Conservation (phyloP, 2,888 invertebrate genomes). For the Tachina grossa region DNA sequence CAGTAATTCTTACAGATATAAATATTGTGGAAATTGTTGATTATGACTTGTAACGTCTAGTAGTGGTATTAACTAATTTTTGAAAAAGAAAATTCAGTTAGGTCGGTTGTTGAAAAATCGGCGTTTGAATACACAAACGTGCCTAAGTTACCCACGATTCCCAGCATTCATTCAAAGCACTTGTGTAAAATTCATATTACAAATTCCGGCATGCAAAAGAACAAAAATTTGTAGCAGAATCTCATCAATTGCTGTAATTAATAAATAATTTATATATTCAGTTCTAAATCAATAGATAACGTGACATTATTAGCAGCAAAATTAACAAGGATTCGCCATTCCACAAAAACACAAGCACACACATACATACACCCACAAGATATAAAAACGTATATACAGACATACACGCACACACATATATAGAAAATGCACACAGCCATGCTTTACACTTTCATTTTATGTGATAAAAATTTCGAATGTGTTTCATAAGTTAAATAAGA, state of each 20-base stretch:
- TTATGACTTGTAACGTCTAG: no score
- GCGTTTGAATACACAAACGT: no score
- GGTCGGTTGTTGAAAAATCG: no score
- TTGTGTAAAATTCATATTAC: neutral
- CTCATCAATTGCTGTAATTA: slow-evolving; percentile 76
- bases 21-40: no score
- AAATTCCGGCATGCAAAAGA: slow-evolving; percentile 17
- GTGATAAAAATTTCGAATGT: slow-evolving; percentile 54
- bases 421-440: slow-evolving; percentile 26
- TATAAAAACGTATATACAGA: slow-evolving; percentile 10
- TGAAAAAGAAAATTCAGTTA: no score
- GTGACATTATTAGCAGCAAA: slow-evolving; percentile 78
- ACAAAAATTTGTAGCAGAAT: slow-evolving; percentile 42
- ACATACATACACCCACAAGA: slow-evolving; percentile 53
- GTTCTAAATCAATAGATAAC: slow-evolving; percentile 81
- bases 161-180: neutral
- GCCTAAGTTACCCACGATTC: no score
- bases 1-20: no score
- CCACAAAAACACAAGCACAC: neutral
- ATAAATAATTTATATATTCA: slow-evolving; percentile 79
- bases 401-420: slow-evolving; percentile 2
- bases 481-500: slow-evolving; percentile 59
- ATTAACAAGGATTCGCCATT: slow-evolving; percentile 51
- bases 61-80: no score
- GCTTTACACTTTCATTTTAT: slow-evolving; percentile 33